Conservation (phyloP, 92 coral and sea anemone genomes). For the Meandrina meandrites region DNA sequence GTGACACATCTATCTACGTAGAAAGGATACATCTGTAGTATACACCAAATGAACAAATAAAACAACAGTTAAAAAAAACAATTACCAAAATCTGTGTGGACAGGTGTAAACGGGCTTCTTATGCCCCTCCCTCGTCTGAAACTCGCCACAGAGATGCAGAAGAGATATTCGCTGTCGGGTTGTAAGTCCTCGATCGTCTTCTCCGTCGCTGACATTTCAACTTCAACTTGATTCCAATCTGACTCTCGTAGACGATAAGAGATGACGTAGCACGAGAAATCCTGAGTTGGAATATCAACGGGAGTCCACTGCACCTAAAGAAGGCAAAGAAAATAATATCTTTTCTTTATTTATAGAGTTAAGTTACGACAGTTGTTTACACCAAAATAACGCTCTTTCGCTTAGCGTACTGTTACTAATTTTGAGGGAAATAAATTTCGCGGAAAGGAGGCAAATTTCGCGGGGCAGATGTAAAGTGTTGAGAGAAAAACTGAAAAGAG, state of each 20-base stretch:
- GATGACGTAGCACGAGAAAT: conserved; percentile 20
- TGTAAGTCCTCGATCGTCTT: background rate
- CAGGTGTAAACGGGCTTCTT: conserved; percentile 4
- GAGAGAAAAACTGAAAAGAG: too few relatives aligned
- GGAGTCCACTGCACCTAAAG: conserved; percentile 20
- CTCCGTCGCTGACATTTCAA: conserved; percentile 14
- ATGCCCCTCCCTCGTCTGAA: background rate
- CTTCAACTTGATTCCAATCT: background rate
- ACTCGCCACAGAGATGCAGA: conserved; percentile 22
- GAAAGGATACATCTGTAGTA: too few relatives aligned
- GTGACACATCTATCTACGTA: too few relatives aligned
- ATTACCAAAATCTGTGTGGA: conserved; percentile 7
- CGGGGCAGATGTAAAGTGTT: too few relatives aligned
- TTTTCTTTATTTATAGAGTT: too few relatives aligned
- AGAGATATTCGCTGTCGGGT: conserved; percentile 18
- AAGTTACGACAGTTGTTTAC: too few relatives aligned
- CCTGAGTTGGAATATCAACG: conserved; percentile 2
- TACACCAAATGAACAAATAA: too few relatives aligned
- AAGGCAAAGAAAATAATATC: background rate
- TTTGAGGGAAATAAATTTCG: too few relatives aligned
- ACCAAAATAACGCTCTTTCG: too few relatives aligned
- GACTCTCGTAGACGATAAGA: background rate
- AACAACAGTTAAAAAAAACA: background rate
- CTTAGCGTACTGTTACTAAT: too few relatives aligned
- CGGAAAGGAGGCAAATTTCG: too few relatives aligned